These are phyloP conservation scores for Notolepis coatsorum DNA, from an alignment of 2,797 vertebrate species.

Conservation along the genomic window DNA sequence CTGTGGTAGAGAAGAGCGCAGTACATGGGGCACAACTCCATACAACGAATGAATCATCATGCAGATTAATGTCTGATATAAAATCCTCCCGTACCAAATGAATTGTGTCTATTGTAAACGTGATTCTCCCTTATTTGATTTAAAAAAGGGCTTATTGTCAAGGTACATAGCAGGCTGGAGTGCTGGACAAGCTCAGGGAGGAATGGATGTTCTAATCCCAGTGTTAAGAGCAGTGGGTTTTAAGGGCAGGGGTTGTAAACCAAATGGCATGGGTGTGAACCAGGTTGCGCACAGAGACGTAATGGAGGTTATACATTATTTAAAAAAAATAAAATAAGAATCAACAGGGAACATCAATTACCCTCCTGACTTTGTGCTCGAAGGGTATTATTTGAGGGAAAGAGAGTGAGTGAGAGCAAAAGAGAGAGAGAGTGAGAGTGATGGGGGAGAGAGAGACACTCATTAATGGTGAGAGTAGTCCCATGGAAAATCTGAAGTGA, in stretches of 20 bases:
- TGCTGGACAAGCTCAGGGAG: constrained; percentile 3
- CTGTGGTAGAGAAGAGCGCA: background rate
- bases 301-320: constrained; percentile 8
- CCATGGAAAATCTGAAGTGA: background rate
- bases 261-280: constrained; percentile 21
- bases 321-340: background rate
- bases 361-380: background rate
- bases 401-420: background rate
- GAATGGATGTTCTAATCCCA: constrained; percentile 24
- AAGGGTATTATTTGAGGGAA: background rate
- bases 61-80: background rate
- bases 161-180: background rate
- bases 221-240: constrained; percentile 28
- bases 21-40: background rate
- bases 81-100: constrained; percentile 8
- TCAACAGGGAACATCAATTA: constrained; percentile 8
- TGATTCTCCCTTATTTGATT: background rate
- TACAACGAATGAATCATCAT: background rate
- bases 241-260: constrained; percentile 29
- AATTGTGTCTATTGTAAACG: background rate
- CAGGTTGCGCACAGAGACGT: constrained; percentile 1
- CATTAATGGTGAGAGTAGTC: background rate
- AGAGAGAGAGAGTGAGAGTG: constrained; percentile 3
- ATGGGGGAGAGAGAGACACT: background rate
- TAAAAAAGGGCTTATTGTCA: constrained; percentile 5